These are phyloP conservation scores for Delphinapterus leucas DNA, from an alignment of 2,113 vertebrate genomes.

Conservation along the genomic window DNA sequence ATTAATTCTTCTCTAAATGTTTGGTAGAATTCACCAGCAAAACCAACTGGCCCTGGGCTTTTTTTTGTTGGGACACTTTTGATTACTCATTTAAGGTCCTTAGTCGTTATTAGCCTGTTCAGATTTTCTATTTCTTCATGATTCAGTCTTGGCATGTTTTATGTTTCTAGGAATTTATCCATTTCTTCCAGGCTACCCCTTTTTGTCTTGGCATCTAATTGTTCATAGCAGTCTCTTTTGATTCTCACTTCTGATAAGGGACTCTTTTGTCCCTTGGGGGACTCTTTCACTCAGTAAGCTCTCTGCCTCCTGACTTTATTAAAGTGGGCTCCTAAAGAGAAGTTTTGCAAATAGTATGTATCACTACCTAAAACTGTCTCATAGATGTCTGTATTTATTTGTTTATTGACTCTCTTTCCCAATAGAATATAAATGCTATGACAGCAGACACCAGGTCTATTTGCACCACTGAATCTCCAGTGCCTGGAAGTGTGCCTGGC, in stretches of 20 bases:
- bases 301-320: not conserved
- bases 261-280: too few species aligned
- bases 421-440: not conserved
- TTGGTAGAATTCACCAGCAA: not conserved
- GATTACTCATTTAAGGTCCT: not conserved
- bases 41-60: not conserved
- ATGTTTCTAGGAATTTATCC: not conserved
- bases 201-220: not conserved
- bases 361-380: not conserved
- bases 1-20: not conserved
- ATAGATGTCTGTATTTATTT: not conserved
- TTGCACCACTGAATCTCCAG: not conserved
- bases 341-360: fast-evolving
- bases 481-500: not conserved
- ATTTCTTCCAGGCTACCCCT: not conserved
- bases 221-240: too few species aligned
- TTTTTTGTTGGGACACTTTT: not conserved
- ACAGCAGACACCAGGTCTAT: not conserved
- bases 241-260: not conserved
- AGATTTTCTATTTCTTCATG: not conserved
- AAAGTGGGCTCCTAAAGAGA: not conserved
- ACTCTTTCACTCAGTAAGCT: not conserved
- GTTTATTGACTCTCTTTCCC: not conserved
- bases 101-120: not conserved
- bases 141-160: not conserved